Conservation (phyloP, 1,140 invertebrate genomes). For the Lucilia sericata region DNA sequence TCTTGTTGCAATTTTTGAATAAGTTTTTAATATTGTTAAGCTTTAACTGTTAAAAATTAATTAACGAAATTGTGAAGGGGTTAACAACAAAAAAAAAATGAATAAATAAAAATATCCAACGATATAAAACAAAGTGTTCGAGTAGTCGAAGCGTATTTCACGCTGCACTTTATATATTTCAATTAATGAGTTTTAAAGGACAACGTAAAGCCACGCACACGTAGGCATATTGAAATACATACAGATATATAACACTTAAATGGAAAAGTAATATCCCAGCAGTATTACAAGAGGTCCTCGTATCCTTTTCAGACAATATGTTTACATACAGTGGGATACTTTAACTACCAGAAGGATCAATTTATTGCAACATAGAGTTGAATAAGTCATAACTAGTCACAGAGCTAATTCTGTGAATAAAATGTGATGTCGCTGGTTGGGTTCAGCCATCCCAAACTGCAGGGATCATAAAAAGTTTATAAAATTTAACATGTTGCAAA, state of each 20-base stretch:
- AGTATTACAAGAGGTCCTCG: too few species aligned
- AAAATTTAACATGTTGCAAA: conserved; percentile 3
- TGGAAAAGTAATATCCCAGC: background rate
- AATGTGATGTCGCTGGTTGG: too few species aligned
- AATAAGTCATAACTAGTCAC: too few species aligned
- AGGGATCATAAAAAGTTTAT: too few species aligned
- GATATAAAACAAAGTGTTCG: background rate
- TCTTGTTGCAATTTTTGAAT: background rate
- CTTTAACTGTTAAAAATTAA: conserved; percentile 13
- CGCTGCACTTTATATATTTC: background rate
- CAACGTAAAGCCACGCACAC: background rate
- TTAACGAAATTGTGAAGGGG: background rate
- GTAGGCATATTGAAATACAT: too few species aligned
- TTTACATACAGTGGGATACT: too few species aligned
- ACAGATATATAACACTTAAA: background rate
- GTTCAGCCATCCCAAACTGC: too few species aligned
- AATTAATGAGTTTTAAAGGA: conserved; percentile 15
- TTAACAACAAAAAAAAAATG: background rate
- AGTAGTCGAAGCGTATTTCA: background rate
- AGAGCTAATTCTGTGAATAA: too few species aligned
- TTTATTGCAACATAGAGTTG: too few species aligned
- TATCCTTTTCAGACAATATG: too few species aligned
- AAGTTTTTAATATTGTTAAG: conserved; percentile 20
- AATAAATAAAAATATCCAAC: background rate
- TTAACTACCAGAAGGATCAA: too few species aligned